Percentiles rank a stretch among this genome's conserved stretches.
Conservation (phyloP, 2,797 vertebrate species). For the Hapalemur alaotrensis region DNA sequence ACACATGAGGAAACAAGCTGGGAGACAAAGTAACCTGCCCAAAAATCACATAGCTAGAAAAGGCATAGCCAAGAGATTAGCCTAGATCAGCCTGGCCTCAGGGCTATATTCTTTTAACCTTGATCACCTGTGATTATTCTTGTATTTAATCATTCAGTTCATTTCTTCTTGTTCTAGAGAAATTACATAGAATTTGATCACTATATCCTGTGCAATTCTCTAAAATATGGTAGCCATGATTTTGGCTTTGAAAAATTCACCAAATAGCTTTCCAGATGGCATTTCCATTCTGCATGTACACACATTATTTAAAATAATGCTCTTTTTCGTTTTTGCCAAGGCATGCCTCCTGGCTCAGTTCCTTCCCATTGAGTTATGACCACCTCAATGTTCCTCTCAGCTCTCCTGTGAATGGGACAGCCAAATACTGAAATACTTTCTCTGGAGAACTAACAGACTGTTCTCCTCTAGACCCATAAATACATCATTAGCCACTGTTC, state of each 20-base stretch:
- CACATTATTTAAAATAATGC: not conserved
- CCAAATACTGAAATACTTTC: not conserved
- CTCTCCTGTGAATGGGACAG: not conserved
- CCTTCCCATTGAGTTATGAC: not conserved
- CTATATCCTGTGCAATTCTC: not conserved
- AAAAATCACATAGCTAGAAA: not conserved
- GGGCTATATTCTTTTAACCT: not conserved
- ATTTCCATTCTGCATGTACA: not conserved
- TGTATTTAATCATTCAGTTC: not conserved
- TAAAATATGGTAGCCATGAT: not conserved
- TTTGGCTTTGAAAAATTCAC: not conserved
- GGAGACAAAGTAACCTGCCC: not conserved
- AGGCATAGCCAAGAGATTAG: not conserved
- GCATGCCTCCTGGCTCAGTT: not conserved
- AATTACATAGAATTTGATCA: not conserved
- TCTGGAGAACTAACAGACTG: not conserved
- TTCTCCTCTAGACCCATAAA: not conserved
- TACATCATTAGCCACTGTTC: not conserved
- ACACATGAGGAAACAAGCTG: not conserved
- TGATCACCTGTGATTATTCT: not conserved
- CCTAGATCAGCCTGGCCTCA: not conserved
- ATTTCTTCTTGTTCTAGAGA: constrained; percentile 11
- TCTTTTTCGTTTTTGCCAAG: not conserved
- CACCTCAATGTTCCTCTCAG: not conserved
- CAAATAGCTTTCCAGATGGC: not conserved